A percentile compares a stretch with the other conserved stretches of the same genome.
Evolutionary conservation across 2,113 vertebrate species (phyloP).

Genomic region (Nothocercus nigrocapillus): DNA sequence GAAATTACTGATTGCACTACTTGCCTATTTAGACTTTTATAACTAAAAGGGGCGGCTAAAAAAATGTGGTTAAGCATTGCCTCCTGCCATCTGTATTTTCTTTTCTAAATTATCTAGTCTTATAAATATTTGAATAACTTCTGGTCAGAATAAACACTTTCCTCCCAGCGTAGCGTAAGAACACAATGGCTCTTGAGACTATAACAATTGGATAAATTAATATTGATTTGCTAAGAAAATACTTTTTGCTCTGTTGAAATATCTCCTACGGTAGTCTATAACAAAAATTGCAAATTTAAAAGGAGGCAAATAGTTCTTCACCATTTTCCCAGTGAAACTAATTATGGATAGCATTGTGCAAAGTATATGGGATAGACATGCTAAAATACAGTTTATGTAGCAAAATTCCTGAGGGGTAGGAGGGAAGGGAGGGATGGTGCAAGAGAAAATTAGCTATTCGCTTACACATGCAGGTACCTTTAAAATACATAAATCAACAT

Average conservation of each 20-base stretch:
- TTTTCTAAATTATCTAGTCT: conserved; percentile 77
- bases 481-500: background rate
- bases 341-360: conserved; percentile 71
- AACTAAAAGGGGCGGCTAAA: conserved; percentile 23
- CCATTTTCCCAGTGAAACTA: conserved; percentile 74
- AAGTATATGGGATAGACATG: conserved; percentile 60
- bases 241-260: conserved; percentile 75
- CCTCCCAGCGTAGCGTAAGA: conserved; percentile 71
- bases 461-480: conserved; percentile 1
- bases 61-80: background rate
- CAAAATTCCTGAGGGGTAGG: conserved; percentile 26
- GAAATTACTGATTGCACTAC: background rate
- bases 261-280: conserved; percentile 66
- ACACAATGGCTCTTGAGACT: conserved; percentile 73
- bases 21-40: conserved; percentile 17
- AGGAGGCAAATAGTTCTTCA: conserved; percentile 64
- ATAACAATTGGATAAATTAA: conserved; percentile 80
- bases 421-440: background rate
- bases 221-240: conserved; percentile 81
- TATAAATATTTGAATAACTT: conserved; percentile 83
- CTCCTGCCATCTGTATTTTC: conserved; percentile 76
- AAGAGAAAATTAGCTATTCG: conserved; percentile 10
- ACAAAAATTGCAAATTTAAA: conserved; percentile 70
- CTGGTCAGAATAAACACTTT: conserved; percentile 78
- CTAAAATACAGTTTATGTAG: background rate